Conservation (phyloP, 2,113 vertebrate species). For the Hemiprocne comata region DNA sequence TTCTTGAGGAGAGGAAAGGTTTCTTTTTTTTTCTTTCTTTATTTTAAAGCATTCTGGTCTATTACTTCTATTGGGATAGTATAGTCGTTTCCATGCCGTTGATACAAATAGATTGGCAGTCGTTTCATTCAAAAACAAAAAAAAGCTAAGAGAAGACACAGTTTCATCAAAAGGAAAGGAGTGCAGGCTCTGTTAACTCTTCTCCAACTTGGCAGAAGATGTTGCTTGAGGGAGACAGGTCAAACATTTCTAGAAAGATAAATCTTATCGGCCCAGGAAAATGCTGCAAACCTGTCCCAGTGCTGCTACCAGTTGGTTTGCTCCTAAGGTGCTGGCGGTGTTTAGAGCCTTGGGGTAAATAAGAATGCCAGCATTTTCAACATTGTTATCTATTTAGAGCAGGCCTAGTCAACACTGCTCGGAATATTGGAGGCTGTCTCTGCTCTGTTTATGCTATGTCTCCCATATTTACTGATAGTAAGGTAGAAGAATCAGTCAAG, state of each 20-base stretch:
- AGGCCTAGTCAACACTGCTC: slow-evolving; percentile 1
- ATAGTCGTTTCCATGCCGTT: not conserved
- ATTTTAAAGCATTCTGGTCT: not conserved
- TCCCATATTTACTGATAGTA: not conserved
- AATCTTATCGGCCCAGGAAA: not conserved
- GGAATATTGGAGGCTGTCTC: not conserved
- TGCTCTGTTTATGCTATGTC: not conserved
- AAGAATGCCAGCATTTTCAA: slow-evolving; percentile 3
- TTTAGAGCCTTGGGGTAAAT: not conserved
- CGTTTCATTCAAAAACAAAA: not conserved
- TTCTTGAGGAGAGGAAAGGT: too few relatives aligned
- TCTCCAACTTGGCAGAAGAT: not conserved
- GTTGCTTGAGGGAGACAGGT: not conserved
- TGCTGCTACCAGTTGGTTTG: not conserved
- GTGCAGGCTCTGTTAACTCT: not conserved
- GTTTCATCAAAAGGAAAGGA: not conserved
- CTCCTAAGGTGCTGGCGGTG: not conserved
- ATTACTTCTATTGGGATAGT: not conserved
- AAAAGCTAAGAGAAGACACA: not conserved
- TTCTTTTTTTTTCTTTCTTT: not conserved
- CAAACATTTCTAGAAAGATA: not conserved
- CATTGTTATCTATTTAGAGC: not conserved
- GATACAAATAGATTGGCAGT: not conserved
- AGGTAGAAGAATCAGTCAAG: not conserved
- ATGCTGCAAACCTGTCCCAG: not conserved